Percentiles rank a stretch among this genome's conserved stretches.
Conservation (phyloP, 2,113 vertebrate species). For the Salminus brasiliensis region DNA sequence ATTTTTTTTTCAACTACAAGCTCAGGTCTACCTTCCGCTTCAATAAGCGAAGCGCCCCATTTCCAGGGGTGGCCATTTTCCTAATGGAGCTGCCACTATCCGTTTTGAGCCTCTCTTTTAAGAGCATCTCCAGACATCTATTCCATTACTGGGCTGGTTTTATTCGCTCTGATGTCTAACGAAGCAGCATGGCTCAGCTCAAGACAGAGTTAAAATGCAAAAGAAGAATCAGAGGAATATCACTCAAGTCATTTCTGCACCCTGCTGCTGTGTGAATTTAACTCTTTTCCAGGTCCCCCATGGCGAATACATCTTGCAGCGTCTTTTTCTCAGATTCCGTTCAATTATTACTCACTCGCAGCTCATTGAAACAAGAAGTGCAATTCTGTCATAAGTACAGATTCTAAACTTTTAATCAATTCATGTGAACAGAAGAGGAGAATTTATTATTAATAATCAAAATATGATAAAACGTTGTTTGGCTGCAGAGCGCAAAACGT, state of each 20-base stretch:
- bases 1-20: constrained; percentile 17
- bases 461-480: background rate
- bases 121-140: constrained; percentile 28
- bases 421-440: background rate
- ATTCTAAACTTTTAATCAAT: background rate
- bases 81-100: constrained; percentile 42
- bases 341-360: background rate
- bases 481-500: too few relatives aligned
- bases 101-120: constrained; percentile 25
- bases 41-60: constrained; percentile 26
- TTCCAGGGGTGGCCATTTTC: constrained; percentile 32
- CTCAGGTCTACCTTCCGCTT: constrained; percentile 19
- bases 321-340: background rate
- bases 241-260: constrained; percentile 7
- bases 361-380: background rate
- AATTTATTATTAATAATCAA: too few relatives aligned
- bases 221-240: constrained; percentile 10
- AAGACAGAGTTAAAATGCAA: constrained; percentile 4
- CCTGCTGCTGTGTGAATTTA: background rate
- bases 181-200: constrained; percentile 31
- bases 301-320: background rate
- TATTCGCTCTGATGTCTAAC: constrained; percentile 33
- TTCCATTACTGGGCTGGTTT: constrained; percentile 29
- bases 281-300: background rate
- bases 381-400: background rate